phyloP scores from a whole-genome alignment of 2,113 vertebrate genomes.

The Piaya cayana region DNA sequence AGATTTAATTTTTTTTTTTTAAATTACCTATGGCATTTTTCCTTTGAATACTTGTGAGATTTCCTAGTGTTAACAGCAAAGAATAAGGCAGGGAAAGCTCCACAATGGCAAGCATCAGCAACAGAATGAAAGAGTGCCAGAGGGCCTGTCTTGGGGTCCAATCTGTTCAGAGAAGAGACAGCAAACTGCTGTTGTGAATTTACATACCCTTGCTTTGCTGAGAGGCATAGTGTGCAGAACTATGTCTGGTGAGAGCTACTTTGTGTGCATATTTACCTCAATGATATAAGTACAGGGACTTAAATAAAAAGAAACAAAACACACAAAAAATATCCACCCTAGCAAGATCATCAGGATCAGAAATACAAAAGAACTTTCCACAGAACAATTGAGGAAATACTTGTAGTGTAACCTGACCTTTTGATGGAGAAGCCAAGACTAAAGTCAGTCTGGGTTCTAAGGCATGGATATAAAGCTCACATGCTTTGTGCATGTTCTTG shows the following conservation, averaged over 20 bases:
- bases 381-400: constrained; percentile 12
- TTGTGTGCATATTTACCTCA: neutral
- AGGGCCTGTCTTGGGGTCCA: neutral
- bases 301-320: neutral
- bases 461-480: neutral
- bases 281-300: neutral
- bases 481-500: neutral
- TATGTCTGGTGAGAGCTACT: neutral
- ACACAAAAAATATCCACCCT: neutral
- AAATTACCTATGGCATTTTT: neutral
- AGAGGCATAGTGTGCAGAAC: neutral
- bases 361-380: neutral
- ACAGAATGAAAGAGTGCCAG: neutral
- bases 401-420: neutral
- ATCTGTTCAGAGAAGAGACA: neutral
- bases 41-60: neutral
- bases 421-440: neutral
- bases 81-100: neutral
- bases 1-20: neutral
- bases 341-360: constrained; percentile 18
- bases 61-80: neutral
- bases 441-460: neutral
- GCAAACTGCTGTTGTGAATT: neutral
- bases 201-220: neutral
- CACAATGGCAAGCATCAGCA: neutral